Percentiles rank a stretch among this genome's conserved stretches.
These are phyloP conservation scores for Lasioglossum pauxillum DNA, from an alignment of 2,888 invertebrate genomes.

Conservation along the genomic window DNA sequence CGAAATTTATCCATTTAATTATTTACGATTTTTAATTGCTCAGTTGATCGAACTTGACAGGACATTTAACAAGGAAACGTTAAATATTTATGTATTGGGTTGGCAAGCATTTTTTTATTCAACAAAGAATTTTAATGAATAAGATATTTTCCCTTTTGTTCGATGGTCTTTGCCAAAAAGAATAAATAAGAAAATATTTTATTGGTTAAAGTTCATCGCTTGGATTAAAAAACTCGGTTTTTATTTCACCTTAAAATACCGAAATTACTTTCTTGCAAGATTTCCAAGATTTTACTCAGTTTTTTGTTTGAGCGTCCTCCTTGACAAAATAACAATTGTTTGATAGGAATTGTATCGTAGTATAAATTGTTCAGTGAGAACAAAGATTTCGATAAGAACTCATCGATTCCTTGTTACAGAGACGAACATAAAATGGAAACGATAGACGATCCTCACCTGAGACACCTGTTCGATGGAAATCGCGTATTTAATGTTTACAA, in stretches of 20 bases:
- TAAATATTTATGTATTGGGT: background rate
- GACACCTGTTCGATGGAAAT: conserved; percentile 85
- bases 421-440: conserved; percentile 51
- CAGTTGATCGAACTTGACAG: background rate
- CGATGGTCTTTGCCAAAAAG: too few relatives aligned
- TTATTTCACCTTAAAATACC: too few relatives aligned
- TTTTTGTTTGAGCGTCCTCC: background rate
- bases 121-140: too few relatives aligned
- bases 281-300: too few relatives aligned
- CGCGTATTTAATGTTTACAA: conserved; percentile 85
- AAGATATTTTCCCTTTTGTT: too few relatives aligned
- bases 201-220: too few relatives aligned
- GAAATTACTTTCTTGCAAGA: too few relatives aligned
- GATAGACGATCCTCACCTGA: conserved; percentile 76
- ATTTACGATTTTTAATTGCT: background rate
- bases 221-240: too few relatives aligned
- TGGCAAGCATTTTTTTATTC: too few relatives aligned
- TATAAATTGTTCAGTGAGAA: background rate
- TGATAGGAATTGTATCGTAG: background rate
- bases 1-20: background rate
- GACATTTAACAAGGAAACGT: background rate
- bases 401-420: background rate
- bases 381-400: background rate
- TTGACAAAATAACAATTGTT: background rate
- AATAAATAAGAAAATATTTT: too few relatives aligned